Percentiles rank a stretch among this genome's conserved stretches.
Evolutionary conservation across 2,888 invertebrate species (phyloP).

Genomic region (Baronia brevicornis): DNA sequence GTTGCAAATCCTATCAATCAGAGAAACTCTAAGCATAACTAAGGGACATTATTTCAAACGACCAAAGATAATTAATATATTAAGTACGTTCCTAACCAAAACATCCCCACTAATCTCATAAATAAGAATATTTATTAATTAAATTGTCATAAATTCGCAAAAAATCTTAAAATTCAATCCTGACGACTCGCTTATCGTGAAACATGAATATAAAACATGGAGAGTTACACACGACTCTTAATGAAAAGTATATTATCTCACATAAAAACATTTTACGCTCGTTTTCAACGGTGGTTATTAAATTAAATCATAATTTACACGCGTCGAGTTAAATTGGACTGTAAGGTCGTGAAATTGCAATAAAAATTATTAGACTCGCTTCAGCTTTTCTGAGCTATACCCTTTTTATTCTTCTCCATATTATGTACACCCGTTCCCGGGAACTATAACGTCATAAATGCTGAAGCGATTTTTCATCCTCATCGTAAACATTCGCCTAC

Average conservation of each 20-base stretch:
- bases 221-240: conserved; percentile 57
- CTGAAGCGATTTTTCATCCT: conserved; percentile 53
- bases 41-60: too few species aligned
- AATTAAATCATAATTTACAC: conserved; percentile 72
- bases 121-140: too few species aligned
- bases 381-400: conserved; percentile 40
- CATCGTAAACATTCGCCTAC: conserved; percentile 42
- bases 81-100: too few species aligned
- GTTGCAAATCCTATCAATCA: too few species aligned
- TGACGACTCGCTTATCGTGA: conserved; percentile 40
- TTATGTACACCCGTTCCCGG: conserved; percentile 38
- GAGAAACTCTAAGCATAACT: too few species aligned
- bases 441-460: conserved; percentile 57
- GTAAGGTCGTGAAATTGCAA: conserved; percentile 61
- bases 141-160: conserved; percentile 3
- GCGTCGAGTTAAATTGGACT: conserved; percentile 62
- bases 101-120: too few species aligned
- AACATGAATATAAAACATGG: conserved; percentile 54
- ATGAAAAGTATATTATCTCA: conserved; percentile 69
- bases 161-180: conserved; percentile 35
- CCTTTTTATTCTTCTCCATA: conserved; percentile 42
- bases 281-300: conserved; percentile 64
- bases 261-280: conserved; percentile 68
- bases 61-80: too few species aligned
- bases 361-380: conserved; percentile 63